A percentile compares a stretch with the other conserved stretches of the same genome.
phyloP scores from a whole-genome alignment of 2,888 invertebrate genomes.

The Pandemis corylana region DNA sequence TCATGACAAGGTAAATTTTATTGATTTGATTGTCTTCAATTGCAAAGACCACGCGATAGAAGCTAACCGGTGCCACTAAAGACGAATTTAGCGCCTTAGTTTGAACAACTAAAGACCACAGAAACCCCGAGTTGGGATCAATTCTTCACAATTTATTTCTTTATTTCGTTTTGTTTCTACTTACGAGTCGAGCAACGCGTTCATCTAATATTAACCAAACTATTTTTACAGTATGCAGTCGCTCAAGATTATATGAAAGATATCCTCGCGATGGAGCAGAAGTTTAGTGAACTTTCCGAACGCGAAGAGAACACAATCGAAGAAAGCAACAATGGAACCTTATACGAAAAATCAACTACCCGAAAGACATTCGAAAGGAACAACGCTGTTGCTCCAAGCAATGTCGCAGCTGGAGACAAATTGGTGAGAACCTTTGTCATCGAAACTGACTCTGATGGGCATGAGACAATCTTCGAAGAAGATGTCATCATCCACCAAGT shows the following conservation, averaged over 20 bases:
- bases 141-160: too few species aligned
- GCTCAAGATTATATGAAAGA: slow-evolving; percentile 47
- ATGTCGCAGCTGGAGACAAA: slow-evolving; percentile 52
- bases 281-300: slow-evolving; percentile 49
- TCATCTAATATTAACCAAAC: neutral
- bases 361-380: slow-evolving; percentile 52
- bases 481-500: slow-evolving; percentile 60
- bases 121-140: too few species aligned
- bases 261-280: slow-evolving; percentile 42
- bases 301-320: too few species aligned
- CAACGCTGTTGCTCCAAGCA: slow-evolving; percentile 30
- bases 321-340: slow-evolving; percentile 50
- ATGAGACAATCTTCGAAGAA: slow-evolving; percentile 61
- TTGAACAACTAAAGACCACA: too few species aligned
- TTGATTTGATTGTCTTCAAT: too few species aligned
- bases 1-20: too few species aligned
- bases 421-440: slow-evolving; percentile 54
- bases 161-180: too few species aligned
- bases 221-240: slow-evolving; percentile 57
- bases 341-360: slow-evolving; percentile 51
- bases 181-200: too few species aligned
- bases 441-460: slow-evolving; percentile 56
- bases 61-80: too few species aligned
- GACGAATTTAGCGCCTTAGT: too few species aligned
- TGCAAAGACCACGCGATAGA: too few species aligned